These are phyloP conservation scores for Drosophila rhopaloa DNA, from an alignment of 1,140 invertebrate genomes.

Conservation along the genomic window DNA sequence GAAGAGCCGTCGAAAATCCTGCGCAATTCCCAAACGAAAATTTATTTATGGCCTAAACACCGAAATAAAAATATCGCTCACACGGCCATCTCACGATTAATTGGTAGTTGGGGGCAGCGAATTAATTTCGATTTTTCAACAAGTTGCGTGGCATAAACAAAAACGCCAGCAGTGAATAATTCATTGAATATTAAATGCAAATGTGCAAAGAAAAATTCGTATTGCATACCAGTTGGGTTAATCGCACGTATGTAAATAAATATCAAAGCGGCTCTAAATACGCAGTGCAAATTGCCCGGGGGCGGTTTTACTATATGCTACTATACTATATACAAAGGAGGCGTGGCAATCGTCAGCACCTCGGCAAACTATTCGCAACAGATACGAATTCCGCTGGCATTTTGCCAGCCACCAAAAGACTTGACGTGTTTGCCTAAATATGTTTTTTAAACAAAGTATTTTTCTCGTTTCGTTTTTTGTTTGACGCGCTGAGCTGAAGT, in stretches of 20 bases:
- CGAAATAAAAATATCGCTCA: conserved; percentile 46
- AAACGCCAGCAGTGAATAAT: conserved; percentile 45
- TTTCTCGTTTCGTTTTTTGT: conserved; percentile 45
- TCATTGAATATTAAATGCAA: conserved; percentile 41
- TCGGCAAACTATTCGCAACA: conserved; percentile 70
- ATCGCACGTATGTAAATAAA: conserved; percentile 75
- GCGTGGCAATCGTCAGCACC: conserved; percentile 37
- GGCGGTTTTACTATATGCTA: neutral
- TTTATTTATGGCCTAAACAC: conserved; percentile 31
- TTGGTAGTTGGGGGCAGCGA: conserved; percentile 42
- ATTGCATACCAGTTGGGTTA: conserved; percentile 57
- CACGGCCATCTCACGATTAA: conserved; percentile 54
- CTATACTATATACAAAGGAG: neutral
- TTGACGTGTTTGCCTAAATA: conserved; percentile 78
- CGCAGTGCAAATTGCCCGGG: conserved; percentile 45
- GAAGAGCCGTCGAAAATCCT: conserved; percentile 19
- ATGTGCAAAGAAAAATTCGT: conserved; percentile 32
- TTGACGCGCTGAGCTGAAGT: conserved; percentile 66
- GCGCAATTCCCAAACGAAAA: conserved; percentile 26
- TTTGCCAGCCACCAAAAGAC: conserved; percentile 50
- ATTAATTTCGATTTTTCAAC: conserved; percentile 50
- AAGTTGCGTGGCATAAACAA: conserved; percentile 37
- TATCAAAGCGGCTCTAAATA: conserved; percentile 71
- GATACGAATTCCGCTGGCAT: conserved; percentile 75
- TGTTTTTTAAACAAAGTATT: conserved; percentile 59